phyloP scores from a whole-genome alignment of 2,888 invertebrate genomes.

The Tetragonisca angustula region DNA sequence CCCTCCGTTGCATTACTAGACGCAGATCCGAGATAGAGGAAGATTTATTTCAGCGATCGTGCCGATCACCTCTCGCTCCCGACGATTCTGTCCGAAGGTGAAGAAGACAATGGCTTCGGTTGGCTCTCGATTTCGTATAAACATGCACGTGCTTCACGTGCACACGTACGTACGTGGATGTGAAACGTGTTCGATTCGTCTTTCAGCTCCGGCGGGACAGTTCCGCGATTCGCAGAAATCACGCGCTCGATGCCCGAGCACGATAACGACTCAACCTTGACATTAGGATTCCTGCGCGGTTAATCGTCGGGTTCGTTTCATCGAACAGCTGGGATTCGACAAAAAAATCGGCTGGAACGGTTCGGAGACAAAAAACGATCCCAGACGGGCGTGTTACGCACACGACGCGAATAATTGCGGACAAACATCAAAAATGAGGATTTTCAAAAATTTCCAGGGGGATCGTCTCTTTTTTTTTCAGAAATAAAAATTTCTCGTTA shows the following conservation, averaged over 20 bases:
- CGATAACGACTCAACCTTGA: slow-evolving; percentile 41
- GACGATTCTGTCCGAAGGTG: slow-evolving; percentile 73
- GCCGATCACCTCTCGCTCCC: slow-evolving; percentile 62
- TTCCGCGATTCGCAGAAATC: slow-evolving; percentile 44
- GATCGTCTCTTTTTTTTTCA: too few relatives aligned
- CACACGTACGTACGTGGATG: slow-evolving; percentile 15
- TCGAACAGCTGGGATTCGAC: slow-evolving; percentile 1
- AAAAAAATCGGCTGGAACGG: not conserved
- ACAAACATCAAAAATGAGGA: not conserved
- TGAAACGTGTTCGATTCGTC: slow-evolving; percentile 30
- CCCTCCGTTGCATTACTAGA: slow-evolving; percentile 18
- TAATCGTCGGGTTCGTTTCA: not conserved
- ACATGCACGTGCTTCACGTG: slow-evolving; percentile 44
- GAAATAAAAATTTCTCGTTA: too few relatives aligned
- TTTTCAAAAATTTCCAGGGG: not conserved
- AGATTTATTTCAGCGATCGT: slow-evolving; percentile 38
- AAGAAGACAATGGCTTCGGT: slow-evolving; percentile 63
- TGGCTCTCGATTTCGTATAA: slow-evolving; percentile 58
- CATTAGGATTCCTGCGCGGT: slow-evolving; percentile 39
- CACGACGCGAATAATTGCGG: not conserved
- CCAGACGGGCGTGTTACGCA: not conserved
- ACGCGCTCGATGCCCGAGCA: slow-evolving; percentile 28
- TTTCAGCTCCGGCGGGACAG: slow-evolving; percentile 12
- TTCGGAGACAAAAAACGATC: not conserved
- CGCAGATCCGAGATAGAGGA: slow-evolving; percentile 38